Percentiles rank a stretch among this genome's conserved stretches.
Evolutionary conservation across 2,113 vertebrate genomes (phyloP).

Genomic region (Odocoileus hemionus): DNA sequence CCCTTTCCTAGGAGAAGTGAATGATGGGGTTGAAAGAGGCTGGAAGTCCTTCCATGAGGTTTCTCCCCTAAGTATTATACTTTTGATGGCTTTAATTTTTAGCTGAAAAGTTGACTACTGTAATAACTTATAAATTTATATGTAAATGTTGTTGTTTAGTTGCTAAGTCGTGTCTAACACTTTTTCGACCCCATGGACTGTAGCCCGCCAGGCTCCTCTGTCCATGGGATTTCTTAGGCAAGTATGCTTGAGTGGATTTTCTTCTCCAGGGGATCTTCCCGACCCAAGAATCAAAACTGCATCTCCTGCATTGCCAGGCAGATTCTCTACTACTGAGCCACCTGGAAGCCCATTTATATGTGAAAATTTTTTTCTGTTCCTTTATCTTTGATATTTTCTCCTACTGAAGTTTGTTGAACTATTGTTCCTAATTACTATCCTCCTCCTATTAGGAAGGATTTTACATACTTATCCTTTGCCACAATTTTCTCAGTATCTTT

Average conservation of each 20-base stretch:
- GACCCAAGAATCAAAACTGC: neutral
- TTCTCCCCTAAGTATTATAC: neutral
- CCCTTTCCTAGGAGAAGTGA: neutral
- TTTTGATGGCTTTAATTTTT: neutral
- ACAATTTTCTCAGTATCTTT: neutral
- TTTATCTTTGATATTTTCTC: neutral
- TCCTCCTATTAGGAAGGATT: neutral
- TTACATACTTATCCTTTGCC: neutral
- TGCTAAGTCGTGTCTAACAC: neutral
- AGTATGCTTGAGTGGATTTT: neutral
- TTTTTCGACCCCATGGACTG: neutral
- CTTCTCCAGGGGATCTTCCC: neutral
- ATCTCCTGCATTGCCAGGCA: neutral
- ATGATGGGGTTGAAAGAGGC: rapidly evolving
- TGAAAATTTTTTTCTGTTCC: neutral
- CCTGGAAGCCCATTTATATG: neutral
- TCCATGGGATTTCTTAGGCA: neutral
- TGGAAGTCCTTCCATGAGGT: neutral
- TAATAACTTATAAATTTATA: neutral
- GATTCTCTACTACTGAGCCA: neutral
- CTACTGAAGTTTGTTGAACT: neutral
- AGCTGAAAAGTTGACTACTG: neutral
- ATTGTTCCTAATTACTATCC: neutral
- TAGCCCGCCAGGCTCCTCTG: neutral
- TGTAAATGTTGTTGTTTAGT: neutral